phyloP scores from a whole-genome alignment of 1,140 invertebrate species.

The Papilio glaucus region DNA sequence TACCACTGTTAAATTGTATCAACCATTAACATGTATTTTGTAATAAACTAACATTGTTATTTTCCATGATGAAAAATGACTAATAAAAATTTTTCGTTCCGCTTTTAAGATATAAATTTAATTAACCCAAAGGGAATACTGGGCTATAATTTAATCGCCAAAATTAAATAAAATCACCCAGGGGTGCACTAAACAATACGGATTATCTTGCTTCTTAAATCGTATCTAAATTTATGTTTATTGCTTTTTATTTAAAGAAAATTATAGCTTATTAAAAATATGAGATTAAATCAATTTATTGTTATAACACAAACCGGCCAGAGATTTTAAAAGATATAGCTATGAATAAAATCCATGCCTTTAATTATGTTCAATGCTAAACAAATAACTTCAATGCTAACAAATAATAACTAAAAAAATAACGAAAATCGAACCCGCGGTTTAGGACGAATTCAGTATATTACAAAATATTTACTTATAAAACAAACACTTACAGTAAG shows the following conservation, averaged over 20 bases:
- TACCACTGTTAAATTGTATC: no score
- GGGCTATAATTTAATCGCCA: not conserved
- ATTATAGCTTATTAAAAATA: not conserved
- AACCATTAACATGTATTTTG: no score
- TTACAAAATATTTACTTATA: no score
- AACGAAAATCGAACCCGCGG: no score
- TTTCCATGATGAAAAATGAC: not conserved
- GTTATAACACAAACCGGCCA: not conserved
- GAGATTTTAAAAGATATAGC: not conserved
- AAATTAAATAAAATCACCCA: slow-evolving; percentile 1
- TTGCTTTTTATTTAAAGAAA: not conserved
- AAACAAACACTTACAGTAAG: no score
- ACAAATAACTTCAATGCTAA: no score
- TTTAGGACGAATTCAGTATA: no score
- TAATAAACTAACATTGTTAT: not conserved
- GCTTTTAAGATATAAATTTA: slow-evolving; percentile 21
- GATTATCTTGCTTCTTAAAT: not conserved
- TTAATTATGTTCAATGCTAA: no score
- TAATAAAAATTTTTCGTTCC: not conserved
- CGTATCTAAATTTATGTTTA: not conserved
- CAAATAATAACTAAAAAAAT: no score
- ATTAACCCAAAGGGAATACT: slow-evolving; percentile 11
- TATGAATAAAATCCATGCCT: not conserved
- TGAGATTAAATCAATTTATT: not conserved
- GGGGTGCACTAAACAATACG: not conserved